Evolutionary conservation across 2,113 vertebrate genomes (phyloP), one percentile per base, ranked within the genome.

Genomic region (Sorex fumeus): DNA sequence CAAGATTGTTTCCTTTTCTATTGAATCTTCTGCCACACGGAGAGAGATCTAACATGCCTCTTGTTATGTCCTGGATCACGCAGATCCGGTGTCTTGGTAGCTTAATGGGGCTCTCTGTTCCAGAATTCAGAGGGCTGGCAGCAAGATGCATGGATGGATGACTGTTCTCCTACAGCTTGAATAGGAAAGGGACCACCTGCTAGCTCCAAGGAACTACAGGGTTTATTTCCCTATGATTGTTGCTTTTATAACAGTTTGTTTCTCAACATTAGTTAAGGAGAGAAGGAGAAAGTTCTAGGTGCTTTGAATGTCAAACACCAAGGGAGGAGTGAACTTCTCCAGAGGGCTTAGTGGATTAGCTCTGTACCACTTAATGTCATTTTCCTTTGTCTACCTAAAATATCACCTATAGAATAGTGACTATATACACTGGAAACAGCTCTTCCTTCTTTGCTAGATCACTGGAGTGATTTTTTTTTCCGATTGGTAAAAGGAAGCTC

Each of bases 401-500:
- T 60, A 23, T 23, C 18, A 60, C 57, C 57, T 60, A 60, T 40
- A 40, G 4, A 90, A 9, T 50, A 43, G 25, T 36, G 93, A 60
- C 75, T 50, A 90, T 78, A 60, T 16, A 28, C 8, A 72, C 32
- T 34, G 80, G 27, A 71, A 84, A 92, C 57, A 11, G 3, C 34
- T 60, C 57, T 60, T 86, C 79, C 27, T 16, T 3, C 13, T 86
- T 60, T 75, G 45, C 8, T 34, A 28, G 5, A 80, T 67, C 12
- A 9, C 2, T 34, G 50, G 19, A 66, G 34, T 28, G 16, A 47
- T 30, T 70, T 7, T 13, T 11, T 47, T 28, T 30, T 36, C 32
- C 32, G 32, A 85, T 78, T 88, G 25, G 25, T 71, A 82, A 93
- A 47, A 79, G 47, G 50, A 16, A 84, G 62, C 36, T 18, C 64